These are phyloP conservation scores for Glyphotaelius pellucidus DNA, from an alignment of 2,888 invertebrate species.

Conservation along the genomic window DNA sequence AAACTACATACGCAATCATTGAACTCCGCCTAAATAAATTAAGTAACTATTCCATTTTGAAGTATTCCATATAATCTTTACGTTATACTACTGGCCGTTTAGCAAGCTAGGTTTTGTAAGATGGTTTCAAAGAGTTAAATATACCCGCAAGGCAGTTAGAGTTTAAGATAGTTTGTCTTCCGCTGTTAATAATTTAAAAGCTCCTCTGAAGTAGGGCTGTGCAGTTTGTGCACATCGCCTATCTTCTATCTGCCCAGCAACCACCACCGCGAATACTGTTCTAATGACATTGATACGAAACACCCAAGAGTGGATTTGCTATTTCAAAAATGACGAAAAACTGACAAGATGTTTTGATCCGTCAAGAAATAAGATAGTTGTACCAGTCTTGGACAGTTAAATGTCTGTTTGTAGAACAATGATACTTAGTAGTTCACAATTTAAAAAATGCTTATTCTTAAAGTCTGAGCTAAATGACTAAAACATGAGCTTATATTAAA, in stretches of 20 bases:
- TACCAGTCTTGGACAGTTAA: too few relatives aligned
- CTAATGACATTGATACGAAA: not conserved
- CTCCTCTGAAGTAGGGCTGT: not conserved
- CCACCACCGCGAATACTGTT: not conserved
- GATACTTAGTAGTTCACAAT: too few relatives aligned
- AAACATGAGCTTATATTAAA: too few relatives aligned
- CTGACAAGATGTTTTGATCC: not conserved
- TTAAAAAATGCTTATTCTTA: too few relatives aligned
- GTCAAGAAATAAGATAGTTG: too few relatives aligned
- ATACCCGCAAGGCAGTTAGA: not conserved
- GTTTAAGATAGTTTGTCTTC: not conserved
- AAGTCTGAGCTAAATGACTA: too few relatives aligned
- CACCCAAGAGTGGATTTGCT: not conserved
- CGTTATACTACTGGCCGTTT: not conserved
- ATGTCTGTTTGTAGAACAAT: too few relatives aligned
- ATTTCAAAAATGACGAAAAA: not conserved
- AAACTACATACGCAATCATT: not conserved
- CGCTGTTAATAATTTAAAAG: not conserved
- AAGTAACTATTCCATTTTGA: too few relatives aligned
- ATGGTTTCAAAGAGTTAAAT: not conserved
- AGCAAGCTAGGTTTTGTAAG: not conserved
- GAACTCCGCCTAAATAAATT: not conserved
- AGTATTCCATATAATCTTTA: too few relatives aligned
- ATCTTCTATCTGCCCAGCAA: not conserved
- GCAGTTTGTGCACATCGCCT: not conserved